Base-by-base conservation (phyloP, 2,797 vertebrate species). In the Knipowitschia caucasica region DNA sequence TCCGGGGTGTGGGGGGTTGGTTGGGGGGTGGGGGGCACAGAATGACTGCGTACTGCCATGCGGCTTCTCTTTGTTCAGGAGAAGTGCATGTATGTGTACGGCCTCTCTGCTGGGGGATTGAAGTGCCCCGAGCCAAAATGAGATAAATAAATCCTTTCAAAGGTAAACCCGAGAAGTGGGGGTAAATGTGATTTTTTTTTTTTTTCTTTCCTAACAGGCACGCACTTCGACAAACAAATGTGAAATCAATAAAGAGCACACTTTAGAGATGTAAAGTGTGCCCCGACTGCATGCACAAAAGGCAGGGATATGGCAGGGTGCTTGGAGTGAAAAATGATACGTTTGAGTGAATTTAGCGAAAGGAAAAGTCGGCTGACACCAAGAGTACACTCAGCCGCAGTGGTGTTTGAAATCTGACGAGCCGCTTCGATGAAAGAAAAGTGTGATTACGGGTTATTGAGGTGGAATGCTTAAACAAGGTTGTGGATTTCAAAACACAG, bases 211-310 rank as follows among this genome's bases (percentile, higher is more conserved):
- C 10, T 17, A 61, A 59, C 56, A 59, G 55, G 34, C 55, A 15
- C 50, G 25, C 65, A 76, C 64, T 71, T 80, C 56, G 55, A 49
- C 59, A 80, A 80, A 75, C 54, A 75, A 75, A 81, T 79, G 70
- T 64, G 45, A 78, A 82, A 84, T 85, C 71, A 72, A 82, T 81
- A 66, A 60, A 38, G 52, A 53, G 62, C 10, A 47, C 50, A 60
- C 26, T 60, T 47, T 27, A 69, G 53, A 75, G 62, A 62, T 30
- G 15, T 43, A 50, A 56, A 71, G 39, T 62, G 33, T 50, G 24
- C 50, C 51, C 45, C 10, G 44, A 45, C 49, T 68, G 56, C 59
- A 55, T 56, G 64, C 66, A 69, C 45, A 77, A 50, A 39, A 73
- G 56, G 34, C 36, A n/a, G 38, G 24, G 38, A 17, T 34, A 51